phyloP scores from a whole-genome alignment of 2,797 vertebrate genomes.

The Amphiprion clarkii region DNA sequence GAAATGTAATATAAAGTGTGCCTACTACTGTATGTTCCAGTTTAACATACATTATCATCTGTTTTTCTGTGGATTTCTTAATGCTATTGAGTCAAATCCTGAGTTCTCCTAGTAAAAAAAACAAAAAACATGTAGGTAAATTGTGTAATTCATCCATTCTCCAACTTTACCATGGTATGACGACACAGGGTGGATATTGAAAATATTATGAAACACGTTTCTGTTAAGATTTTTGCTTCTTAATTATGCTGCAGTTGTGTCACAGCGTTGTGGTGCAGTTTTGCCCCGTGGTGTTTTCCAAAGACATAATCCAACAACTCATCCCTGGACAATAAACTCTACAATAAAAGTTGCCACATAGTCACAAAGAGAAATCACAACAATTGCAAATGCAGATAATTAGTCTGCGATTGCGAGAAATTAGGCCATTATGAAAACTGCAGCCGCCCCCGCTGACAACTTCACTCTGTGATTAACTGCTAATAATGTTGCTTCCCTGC shows the following conservation, averaged over 20 bases:
- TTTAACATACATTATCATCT: not conserved
- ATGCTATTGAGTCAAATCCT: not conserved
- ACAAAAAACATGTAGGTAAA: not conserved
- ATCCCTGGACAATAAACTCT: constrained; percentile 60
- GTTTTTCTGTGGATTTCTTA: not conserved
- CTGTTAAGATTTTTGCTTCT: constrained; percentile 61
- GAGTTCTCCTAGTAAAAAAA: not conserved
- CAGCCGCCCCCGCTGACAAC: constrained; percentile 71
- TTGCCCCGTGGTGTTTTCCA: constrained; percentile 47
- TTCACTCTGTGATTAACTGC: constrained; percentile 72
- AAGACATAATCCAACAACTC: constrained; percentile 50
- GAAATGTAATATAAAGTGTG: not conserved
- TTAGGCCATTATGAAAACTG: constrained; percentile 76
- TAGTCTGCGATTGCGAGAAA: constrained; percentile 76
- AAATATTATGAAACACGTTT: constrained; percentile 19
- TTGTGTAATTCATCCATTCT: constrained; percentile 15
- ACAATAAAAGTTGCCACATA: constrained; percentile 58
- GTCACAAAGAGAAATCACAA: constrained; percentile 67
- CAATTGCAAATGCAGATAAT: constrained; percentile 74
- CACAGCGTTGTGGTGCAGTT: constrained; percentile 55
- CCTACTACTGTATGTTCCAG: too few relatives aligned
- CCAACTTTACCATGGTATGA: constrained; percentile 4
- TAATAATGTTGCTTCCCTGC: constrained; percentile 62
- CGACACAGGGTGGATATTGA: constrained; percentile 12
- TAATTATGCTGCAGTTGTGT: constrained; percentile 61